Conservation (phyloP, 2,888 invertebrate species). For the Scaptomyza cyrtandrae region DNA sequence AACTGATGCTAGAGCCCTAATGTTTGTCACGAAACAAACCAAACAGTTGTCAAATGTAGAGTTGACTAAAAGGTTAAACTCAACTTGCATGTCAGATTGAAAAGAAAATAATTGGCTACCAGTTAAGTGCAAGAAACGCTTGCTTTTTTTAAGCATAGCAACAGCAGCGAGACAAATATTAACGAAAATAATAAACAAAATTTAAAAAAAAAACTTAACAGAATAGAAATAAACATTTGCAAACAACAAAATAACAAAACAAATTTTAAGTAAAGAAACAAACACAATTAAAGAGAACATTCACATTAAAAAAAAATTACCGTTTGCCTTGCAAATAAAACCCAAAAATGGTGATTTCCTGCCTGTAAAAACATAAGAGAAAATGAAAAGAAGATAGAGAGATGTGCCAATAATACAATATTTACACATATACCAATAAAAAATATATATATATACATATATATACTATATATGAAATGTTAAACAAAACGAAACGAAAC, state of each 20-base stretch:
- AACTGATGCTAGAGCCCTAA: slow-evolving; percentile 33
- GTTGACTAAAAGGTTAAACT: slow-evolving; percentile 8
- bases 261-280: slow-evolving; percentile 9
- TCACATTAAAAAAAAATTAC: slow-evolving; percentile 73
- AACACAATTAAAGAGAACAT: slow-evolving; percentile 9
- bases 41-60: slow-evolving; percentile 16
- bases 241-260: slow-evolving; percentile 8
- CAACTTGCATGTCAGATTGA: not conserved
- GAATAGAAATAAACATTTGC: slow-evolving; percentile 12
- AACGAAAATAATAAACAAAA: slow-evolving; percentile 10
- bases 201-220: not conserved
- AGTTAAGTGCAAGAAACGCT: not conserved
- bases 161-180: not conserved
- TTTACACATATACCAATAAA: slow-evolving; percentile 7
- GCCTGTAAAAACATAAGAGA: slow-evolving; percentile 82
- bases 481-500: slow-evolving; percentile 25
- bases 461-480: slow-evolving; percentile 10
- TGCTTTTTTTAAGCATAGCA: not conserved
- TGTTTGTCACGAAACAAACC: slow-evolving; percentile 32
- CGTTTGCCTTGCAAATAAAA: slow-evolving; percentile 84
- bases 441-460: no score
- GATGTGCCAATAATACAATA: slow-evolving; percentile 30
- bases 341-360: slow-evolving; percentile 84
- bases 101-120: not conserved
- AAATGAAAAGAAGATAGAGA: slow-evolving; percentile 73